phyloP scores from a whole-genome alignment of 2,113 vertebrate species.

The Pelobates fuscus region DNA sequence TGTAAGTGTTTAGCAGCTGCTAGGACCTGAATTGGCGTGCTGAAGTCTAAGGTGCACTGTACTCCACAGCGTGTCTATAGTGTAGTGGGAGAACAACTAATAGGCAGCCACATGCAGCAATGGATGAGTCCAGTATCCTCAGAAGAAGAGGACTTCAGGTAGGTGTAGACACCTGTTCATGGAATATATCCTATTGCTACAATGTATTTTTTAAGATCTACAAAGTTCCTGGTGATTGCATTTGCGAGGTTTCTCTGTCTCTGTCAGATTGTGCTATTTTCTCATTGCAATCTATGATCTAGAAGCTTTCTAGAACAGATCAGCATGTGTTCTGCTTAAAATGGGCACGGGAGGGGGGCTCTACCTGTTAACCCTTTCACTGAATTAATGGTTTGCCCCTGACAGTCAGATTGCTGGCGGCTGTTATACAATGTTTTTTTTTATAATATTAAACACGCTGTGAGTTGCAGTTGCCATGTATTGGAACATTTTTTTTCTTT shows the following conservation, averaged over 20 bases:
- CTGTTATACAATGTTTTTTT: too few relatives aligned
- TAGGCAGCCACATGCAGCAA: conserved; percentile 65
- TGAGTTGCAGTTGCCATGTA: too few relatives aligned
- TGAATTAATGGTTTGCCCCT: too few relatives aligned
- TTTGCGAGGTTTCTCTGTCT: conserved; percentile 27
- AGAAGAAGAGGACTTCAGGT: conserved; percentile 92
- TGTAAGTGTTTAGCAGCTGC: conserved; percentile 91
- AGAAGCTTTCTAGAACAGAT: background rate
- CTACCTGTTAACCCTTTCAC: too few relatives aligned
- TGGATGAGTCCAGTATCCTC: conserved; percentile 93
- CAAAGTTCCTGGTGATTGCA: conserved; percentile 60
- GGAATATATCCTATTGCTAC: background rate
- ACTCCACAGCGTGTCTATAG: conserved; percentile 73
- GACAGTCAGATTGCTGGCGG: too few relatives aligned
- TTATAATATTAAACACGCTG: too few relatives aligned
- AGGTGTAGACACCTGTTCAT: conserved; percentile 54
- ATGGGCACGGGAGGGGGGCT: too few relatives aligned
- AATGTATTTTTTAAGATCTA: conserved; percentile 38
- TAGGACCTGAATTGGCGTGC: conserved; percentile 80
- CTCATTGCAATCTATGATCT: background rate
- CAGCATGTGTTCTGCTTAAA: background rate
- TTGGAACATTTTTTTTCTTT: too few relatives aligned
- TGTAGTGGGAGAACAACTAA: conserved; percentile 66
- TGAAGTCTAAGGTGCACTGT: conserved; percentile 64
- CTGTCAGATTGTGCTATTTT: conserved; percentile 18